Base-by-base conservation (phyloP, 2,113 vertebrate species). In the Sarotherodon lohbergeri region DNA sequence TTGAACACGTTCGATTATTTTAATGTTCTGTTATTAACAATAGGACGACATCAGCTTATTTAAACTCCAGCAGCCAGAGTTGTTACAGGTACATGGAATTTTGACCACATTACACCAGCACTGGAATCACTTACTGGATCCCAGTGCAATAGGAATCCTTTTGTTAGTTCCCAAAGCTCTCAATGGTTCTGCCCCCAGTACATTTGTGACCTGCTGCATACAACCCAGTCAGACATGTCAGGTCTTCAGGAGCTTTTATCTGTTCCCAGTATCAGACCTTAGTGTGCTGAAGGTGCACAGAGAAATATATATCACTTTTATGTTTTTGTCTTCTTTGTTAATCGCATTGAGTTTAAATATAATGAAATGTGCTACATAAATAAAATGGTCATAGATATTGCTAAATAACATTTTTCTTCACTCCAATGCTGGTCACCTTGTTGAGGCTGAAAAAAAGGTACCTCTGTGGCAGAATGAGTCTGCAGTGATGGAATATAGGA, bases 401-500 rank as follows among this genome's bases (percentile, higher is more conserved):
- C 59, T 63, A 48, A 86, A 89, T 81, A 48, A 50, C 32, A 66
- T 24, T 24, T 14, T 17, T 32, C 11, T 61, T 61, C 32, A 79
- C 56, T 24, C 11, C 24, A 10, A 76, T 76, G 71, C 24, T 71
- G 66, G 36, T 71, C 32, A 71, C 36, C 12, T 48, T 16, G 71
- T 27, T 48, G 71, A 76, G 24, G 71, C 43, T 48, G 71, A 48
- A 19, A n/a, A 59, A 59, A 41, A 83, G 7, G 55, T 36, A 22
- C 39, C 13, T 68, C 17, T 17, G 43, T 86, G 84, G 84, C 81
- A 88, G 86, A 92, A 90, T 92, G 86, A 88, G 86, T 91, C 57
- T 88, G 66, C 27, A 19, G 43, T 90, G 83, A 92, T 88, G 54
- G 32, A 92, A 85, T 86, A 86, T 43, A 83, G 43, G 16, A 79